These are phyloP conservation scores for Iguana delicatissima DNA, from an alignment of 2,797 vertebrate genomes.

Conservation along the genomic window DNA sequence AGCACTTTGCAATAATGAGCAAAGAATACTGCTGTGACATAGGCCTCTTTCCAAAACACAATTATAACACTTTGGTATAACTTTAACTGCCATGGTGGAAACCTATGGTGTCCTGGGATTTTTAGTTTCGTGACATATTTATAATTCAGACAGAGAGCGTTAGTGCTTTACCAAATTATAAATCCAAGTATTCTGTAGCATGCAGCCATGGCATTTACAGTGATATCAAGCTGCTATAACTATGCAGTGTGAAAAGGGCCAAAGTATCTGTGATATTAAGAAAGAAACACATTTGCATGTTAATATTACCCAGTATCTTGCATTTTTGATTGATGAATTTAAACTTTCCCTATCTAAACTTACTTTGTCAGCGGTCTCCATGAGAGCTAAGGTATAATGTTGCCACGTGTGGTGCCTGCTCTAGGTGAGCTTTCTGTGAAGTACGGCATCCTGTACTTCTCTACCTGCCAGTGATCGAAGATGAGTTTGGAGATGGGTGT, in stretches of 20 bases:
- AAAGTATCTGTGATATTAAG: too few species aligned
- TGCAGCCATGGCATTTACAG: too few species aligned
- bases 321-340: not conserved
- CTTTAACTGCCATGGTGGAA: too few species aligned
- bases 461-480: not conserved
- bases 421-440: not conserved
- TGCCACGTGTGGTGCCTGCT: not conserved
- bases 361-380: too few species aligned
- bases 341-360: not conserved
- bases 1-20: conserved; percentile 16
- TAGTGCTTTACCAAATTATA: too few species aligned
- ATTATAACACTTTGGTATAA: too few species aligned
- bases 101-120: too few species aligned
- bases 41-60: not conserved
- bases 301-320: not conserved
- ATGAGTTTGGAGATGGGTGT: not conserved
- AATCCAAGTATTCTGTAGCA: too few species aligned
- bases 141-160: too few species aligned
- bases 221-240: too few species aligned
- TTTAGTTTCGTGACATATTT: too few species aligned
- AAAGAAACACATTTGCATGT: not conserved
- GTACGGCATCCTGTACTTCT: not conserved
- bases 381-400: not conserved
- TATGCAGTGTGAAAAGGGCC: too few species aligned
- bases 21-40: conserved; percentile 24